Conservation (phyloP, 1,140 invertebrate species). For the Lysiphlebus fabarum region DNA sequence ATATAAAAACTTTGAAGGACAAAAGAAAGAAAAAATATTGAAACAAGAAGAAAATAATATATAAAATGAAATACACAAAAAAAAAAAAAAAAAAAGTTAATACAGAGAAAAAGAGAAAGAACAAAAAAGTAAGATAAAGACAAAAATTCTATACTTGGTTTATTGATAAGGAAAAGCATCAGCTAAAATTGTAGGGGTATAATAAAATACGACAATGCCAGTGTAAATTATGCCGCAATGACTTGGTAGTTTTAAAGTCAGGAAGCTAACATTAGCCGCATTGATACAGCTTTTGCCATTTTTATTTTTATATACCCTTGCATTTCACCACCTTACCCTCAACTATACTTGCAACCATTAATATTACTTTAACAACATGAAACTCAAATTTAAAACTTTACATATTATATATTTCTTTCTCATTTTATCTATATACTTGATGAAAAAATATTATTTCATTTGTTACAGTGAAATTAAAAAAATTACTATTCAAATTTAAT, state of each 20-base stretch:
- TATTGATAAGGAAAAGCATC: not conserved
- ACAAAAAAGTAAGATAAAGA: no score
- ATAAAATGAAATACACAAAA: constrained; percentile 14
- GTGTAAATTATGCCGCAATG: constrained; percentile 54
- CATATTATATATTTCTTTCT: constrained; percentile 1
- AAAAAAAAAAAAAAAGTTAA: not conserved
- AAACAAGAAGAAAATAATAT: constrained; percentile 14
- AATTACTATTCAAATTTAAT: no score
- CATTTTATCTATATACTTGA: not conserved
- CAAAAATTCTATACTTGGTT: no score
- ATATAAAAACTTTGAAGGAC: not conserved
- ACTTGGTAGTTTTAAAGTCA: constrained; percentile 55
- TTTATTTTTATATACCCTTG: no score
- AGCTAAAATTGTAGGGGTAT: constrained; percentile 22
- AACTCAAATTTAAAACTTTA: constrained; percentile 17
- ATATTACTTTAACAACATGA: constrained; percentile 48
- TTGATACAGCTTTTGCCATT: constrained; percentile 3
- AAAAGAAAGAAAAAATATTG: constrained; percentile 12
- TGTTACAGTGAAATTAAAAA: no score
- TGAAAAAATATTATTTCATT: not conserved
- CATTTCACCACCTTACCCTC: constrained; percentile 12
- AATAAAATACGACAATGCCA: constrained; percentile 47
- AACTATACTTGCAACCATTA: constrained; percentile 40
- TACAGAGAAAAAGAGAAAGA: not conserved
- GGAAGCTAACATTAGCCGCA: constrained; percentile 52